Conservation (phyloP, 1,140 invertebrate genomes). For the Elymnias hypermnestra region DNA sequence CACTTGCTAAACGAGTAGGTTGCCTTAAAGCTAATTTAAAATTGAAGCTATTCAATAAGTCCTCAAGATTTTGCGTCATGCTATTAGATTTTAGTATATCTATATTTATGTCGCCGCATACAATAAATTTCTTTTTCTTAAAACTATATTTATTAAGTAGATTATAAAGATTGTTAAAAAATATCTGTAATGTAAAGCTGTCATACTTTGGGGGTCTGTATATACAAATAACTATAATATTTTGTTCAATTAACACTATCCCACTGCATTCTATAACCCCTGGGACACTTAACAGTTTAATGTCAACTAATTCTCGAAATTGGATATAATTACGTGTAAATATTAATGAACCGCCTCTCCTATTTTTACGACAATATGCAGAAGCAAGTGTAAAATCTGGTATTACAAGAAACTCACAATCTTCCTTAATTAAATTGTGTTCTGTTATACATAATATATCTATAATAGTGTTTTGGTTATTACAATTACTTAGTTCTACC, state of each 20-base stretch:
- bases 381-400: too few relatives aligned
- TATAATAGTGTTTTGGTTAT: not conserved
- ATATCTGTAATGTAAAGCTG: not conserved
- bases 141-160: not conserved
- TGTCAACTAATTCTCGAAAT: too few relatives aligned
- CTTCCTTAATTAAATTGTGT: too few relatives aligned
- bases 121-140: not conserved
- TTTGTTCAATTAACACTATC: not conserved
- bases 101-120: not conserved
- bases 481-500: not conserved
- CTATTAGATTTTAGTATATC: not conserved
- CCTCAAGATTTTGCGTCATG: not conserved
- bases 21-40: too few relatives aligned
- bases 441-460: too few relatives aligned
- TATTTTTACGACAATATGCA: not conserved
- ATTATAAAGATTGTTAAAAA: not conserved
- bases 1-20: too few relatives aligned
- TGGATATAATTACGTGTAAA: too few relatives aligned
- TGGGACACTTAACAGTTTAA: too few relatives aligned
- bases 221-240: not conserved
- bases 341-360: too few relatives aligned
- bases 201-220: not conserved
- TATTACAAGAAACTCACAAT: too few relatives aligned
- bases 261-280: too few relatives aligned
- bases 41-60: too few relatives aligned